Base-by-base conservation (phyloP, 2,797 vertebrate species). In the Notoglanidium macrostoma region DNA sequence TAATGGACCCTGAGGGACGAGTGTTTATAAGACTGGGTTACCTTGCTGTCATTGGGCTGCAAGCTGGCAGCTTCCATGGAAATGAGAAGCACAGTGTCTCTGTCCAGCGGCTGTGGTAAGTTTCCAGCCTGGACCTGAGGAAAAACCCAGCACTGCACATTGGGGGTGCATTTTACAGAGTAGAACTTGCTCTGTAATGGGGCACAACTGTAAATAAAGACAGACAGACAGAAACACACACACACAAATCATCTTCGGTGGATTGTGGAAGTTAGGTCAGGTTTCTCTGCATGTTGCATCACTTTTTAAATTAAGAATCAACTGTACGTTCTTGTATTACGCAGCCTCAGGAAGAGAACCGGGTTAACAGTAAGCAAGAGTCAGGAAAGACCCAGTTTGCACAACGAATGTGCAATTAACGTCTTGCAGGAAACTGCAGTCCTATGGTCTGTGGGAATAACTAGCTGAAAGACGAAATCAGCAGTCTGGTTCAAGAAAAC, bases 31-130 rank as follows among this genome's bases (percentile, higher is more conserved):
- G 10, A 54, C 54, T 26, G 2, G 9, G 90, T 92, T 93, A 98
- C 98, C 97, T 99, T 99, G 92, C 94, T 96, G 0, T 97, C 97
- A 0, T 96, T 96, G 93, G 96, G 94, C 78, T 93, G 63, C 0
- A 93, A 0, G 91, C 98, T 99, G 65, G 96, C 94, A 0, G 1
- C 46, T 35, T 83, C 94, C 97, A 97, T 97, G 87, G 90, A 93
- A 92, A 99, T 93, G 87, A 95, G 92, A 32, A 99, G 93, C 0
- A 92, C 85, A 0, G 96, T 94, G 80, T 59, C 94, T 83, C 35
- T 94, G 86, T 0, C 90, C 15, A 17, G 95, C 23, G 87, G 88
- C 35, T 12, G 91, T 32, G 88, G 91, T 4, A 72, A 95, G 91
- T 0, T 76, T 15, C 10, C 51, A 73, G 49, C 89, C 72, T 0